phyloP scores from a whole-genome alignment of 2,797 vertebrate genomes.

The Rhabdomys pumilio region DNA sequence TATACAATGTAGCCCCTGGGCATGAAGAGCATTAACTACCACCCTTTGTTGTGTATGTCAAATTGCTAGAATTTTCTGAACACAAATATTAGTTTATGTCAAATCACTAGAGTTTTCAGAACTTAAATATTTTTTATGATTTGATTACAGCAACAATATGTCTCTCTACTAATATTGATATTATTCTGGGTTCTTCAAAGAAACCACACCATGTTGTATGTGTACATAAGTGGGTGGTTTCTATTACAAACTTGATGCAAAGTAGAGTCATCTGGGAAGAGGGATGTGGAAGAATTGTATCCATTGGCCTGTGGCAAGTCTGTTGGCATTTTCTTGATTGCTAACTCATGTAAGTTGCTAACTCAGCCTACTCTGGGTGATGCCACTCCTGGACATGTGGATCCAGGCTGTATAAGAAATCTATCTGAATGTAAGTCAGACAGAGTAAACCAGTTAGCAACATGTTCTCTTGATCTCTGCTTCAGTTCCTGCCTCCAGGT shows the following conservation, averaged over 20 bases:
- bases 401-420: neutral
- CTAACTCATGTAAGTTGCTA: neutral
- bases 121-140: constrained; percentile 26
- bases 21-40: neutral
- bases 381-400: neutral
- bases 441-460: neutral
- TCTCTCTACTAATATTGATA: neutral
- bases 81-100: constrained; percentile 28
- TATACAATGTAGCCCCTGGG: neutral
- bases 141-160: neutral
- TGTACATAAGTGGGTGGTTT: neutral
- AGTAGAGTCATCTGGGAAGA: neutral
- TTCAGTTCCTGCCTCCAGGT: neutral
- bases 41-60: neutral
- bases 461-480: neutral
- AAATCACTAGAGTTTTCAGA: neutral
- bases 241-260: neutral
- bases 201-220: neutral
- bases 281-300: too few relatives aligned
- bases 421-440: neutral
- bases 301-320: neutral
- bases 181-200: neutral
- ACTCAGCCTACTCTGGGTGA: too few relatives aligned
- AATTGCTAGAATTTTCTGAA: constrained; percentile 14
- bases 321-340: neutral